Conservation (phyloP, 2,113 vertebrate species). For the Aptenodytes patagonicus region DNA sequence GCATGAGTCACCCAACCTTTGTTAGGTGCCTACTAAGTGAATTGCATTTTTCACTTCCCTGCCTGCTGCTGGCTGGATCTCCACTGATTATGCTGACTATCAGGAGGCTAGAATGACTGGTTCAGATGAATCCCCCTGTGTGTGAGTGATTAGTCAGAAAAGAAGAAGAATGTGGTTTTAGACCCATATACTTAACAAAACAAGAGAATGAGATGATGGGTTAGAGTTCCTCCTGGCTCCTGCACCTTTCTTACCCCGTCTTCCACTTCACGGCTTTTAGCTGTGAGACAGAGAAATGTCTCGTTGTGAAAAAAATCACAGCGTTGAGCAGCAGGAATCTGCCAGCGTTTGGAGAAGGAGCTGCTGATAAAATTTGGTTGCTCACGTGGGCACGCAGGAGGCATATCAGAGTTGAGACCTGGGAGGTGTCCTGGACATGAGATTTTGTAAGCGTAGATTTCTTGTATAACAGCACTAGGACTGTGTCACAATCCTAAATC, state of each 20-base stretch:
- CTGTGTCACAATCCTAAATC: not conserved
- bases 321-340: not conserved
- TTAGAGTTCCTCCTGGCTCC: not conserved
- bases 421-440: not conserved
- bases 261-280: not conserved
- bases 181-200: not conserved
- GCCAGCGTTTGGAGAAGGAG: not conserved
- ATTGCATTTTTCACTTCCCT: not conserved
- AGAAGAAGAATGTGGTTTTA: not conserved
- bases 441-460: not conserved
- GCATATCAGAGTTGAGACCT: not conserved
- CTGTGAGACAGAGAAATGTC: not conserved
- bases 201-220: not conserved
- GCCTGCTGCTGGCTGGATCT: not conserved
- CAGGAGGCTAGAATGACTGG: accelerated
- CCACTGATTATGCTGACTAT: accelerated
- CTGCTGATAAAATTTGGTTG: not conserved
- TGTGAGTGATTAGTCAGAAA: not conserved
- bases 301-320: not conserved
- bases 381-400: not conserved
- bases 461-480: not conserved
- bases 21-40: not conserved
- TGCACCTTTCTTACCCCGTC: not conserved
- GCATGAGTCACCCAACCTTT: not conserved
- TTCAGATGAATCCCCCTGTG: not conserved